phyloP scores from a whole-genome alignment of 2,888 invertebrate genomes.

The Brachyptera putata region DNA sequence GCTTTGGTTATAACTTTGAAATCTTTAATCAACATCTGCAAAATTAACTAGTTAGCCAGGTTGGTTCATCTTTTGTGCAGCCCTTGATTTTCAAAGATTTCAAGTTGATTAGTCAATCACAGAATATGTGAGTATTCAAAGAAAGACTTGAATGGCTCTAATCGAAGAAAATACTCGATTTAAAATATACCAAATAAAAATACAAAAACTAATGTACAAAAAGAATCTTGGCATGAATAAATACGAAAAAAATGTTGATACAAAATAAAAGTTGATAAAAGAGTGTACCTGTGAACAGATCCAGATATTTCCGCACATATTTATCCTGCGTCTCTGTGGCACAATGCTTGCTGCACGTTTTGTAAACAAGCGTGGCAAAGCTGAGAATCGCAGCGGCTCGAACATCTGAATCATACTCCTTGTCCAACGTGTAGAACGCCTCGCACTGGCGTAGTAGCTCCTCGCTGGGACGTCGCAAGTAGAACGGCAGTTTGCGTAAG shows the following conservation, averaged over 20 bases:
- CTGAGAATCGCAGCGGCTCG: conserved; percentile 64
- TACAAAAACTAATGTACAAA: too few species aligned
- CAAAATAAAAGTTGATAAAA: not conserved
- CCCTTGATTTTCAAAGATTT: too few species aligned
- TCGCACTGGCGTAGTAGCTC: conserved; percentile 41
- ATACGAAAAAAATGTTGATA: too few species aligned
- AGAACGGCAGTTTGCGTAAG: conserved; percentile 65
- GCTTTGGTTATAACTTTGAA: not conserved
- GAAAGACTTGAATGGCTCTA: too few species aligned
- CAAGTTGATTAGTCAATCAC: too few species aligned
- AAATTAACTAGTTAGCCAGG: not conserved
- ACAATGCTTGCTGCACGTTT: conserved; percentile 53
- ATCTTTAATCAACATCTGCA: not conserved
- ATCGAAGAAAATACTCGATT: too few species aligned
- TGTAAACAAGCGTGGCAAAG: conserved; percentile 63
- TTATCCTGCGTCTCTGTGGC: conserved; percentile 63
- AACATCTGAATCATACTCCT: conserved; percentile 47
- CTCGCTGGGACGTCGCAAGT: conserved; percentile 56
- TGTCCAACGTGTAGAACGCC: conserved; percentile 39
- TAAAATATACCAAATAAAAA: too few species aligned
- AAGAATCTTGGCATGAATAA: too few species aligned
- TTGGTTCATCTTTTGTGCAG: too few species aligned
- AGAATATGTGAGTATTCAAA: too few species aligned
- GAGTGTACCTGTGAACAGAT: conserved; percentile 61
- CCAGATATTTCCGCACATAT: conserved; percentile 65